Evolutionary conservation across 2,888 invertebrate genomes (phyloP).

Genomic region (Noctuana brunneofusca): DNA sequence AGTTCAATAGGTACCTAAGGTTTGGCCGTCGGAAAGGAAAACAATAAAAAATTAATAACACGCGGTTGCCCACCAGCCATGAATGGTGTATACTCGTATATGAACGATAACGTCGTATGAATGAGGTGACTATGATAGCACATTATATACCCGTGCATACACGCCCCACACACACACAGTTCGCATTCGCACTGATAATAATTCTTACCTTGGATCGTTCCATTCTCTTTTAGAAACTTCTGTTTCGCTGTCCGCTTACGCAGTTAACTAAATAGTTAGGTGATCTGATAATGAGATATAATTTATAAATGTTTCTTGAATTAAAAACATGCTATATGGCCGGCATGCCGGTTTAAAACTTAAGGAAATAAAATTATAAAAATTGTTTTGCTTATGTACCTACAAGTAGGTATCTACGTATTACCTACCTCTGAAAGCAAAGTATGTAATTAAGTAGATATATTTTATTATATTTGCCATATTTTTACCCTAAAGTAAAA

Average conservation of each 20-base stretch:
- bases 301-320: too few species aligned
- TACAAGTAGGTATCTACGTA: too few species aligned
- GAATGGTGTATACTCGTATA: constrained; percentile 35
- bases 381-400: too few species aligned
- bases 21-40: background rate
- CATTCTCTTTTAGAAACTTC: constrained; percentile 1
- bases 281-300: background rate
- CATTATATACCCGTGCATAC: background rate
- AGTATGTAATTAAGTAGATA: too few species aligned
- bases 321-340: too few species aligned
- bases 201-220: constrained; percentile 23
- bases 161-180: constrained; percentile 4
- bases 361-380: too few species aligned
- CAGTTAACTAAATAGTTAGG: background rate
- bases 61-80: constrained; percentile 35
- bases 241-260: background rate
- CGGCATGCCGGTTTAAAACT: too few species aligned
- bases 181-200: too few species aligned
- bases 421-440: too few species aligned
- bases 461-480: too few species aligned
- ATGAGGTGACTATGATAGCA: constrained; percentile 37
- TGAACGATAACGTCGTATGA: constrained; percentile 35
- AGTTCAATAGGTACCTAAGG: too few species aligned
- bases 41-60: constrained; percentile 7
- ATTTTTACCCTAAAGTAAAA: too few species aligned